Evolutionary conservation across 1,140 invertebrate species (phyloP).

Genomic region (Drosophila aff.): DNA sequence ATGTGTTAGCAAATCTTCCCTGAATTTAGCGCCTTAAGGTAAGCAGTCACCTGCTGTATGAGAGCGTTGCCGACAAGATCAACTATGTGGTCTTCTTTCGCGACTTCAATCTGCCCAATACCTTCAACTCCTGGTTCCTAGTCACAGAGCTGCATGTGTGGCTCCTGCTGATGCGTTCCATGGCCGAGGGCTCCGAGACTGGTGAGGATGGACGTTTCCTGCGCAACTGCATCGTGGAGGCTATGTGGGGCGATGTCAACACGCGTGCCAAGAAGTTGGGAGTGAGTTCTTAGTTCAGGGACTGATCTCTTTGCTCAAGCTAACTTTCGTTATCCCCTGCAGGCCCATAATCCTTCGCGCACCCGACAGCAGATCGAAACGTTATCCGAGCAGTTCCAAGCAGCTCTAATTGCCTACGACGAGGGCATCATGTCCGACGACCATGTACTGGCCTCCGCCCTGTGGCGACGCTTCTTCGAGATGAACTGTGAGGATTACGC

Average conservation of each 20-base stretch:
- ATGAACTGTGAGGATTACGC: slow-evolving; percentile 87
- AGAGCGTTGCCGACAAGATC: slow-evolving; percentile 88
- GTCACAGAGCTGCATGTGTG: slow-evolving; percentile 94
- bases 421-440: slow-evolving; percentile 92
- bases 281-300: slow-evolving; percentile 85
- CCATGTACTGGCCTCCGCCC: slow-evolving; percentile 90
- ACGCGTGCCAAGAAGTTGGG: slow-evolving; percentile 90
- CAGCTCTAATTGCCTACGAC: slow-evolving; percentile 93
- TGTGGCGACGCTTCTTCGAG: slow-evolving; percentile 93
- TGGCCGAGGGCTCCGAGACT: slow-evolving; percentile 89
- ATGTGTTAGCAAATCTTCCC: neutral
- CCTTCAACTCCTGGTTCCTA: slow-evolving; percentile 93
- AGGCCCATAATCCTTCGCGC: slow-evolving; percentile 87
- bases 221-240: slow-evolving; percentile 90
- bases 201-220: slow-evolving; percentile 89
- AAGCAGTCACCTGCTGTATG: slow-evolving; percentile 88
- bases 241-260: slow-evolving; percentile 93
- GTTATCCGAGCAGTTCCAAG: slow-evolving; percentile 92
- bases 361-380: slow-evolving; percentile 87
- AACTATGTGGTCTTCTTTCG: slow-evolving; percentile 88
- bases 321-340: neutral
- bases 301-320: neutral
- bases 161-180: slow-evolving; percentile 91
- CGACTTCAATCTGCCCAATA: slow-evolving; percentile 90
- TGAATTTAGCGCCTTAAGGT: slow-evolving; percentile 87